phyloP scores from a whole-genome alignment of 2,797 vertebrate genomes.

The Kryptolebias ocellatus region DNA sequence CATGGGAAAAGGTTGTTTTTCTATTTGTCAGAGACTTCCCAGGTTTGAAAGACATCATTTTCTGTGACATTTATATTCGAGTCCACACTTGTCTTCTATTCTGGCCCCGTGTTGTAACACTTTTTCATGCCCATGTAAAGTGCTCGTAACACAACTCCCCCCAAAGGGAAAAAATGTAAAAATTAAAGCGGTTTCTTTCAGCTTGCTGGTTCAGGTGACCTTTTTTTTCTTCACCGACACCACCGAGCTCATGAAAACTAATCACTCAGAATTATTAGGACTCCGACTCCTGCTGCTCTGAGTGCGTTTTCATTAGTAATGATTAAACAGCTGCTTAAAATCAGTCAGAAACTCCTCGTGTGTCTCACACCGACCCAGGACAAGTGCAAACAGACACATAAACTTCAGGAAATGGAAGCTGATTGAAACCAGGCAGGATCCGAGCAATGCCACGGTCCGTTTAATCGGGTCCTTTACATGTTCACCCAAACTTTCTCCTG shows the following conservation, averaged over 20 bases:
- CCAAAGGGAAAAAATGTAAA: background rate
- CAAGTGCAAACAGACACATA: conserved; percentile 1
- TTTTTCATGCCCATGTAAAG: too few species aligned
- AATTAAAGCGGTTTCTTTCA: conserved; percentile 9
- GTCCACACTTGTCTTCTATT: too few species aligned
- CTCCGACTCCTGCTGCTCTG: conserved; percentile 13
- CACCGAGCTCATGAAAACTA: conserved; percentile 37
- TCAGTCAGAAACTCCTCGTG: conserved; percentile 35
- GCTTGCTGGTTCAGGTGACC: conserved; percentile 17
- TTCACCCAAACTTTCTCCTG: conserved; percentile 3
- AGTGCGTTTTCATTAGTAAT: conserved; percentile 22
- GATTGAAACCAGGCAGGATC: conserved; percentile 7
- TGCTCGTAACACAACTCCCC: too few species aligned
- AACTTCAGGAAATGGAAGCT: conserved; percentile 8
- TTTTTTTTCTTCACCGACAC: conserved; percentile 2
- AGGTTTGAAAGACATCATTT: too few species aligned
- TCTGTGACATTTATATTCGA: too few species aligned
- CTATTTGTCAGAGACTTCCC: too few species aligned
- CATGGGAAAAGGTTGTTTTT: too few species aligned
- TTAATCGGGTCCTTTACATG: conserved; percentile 29
- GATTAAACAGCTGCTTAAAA: conserved; percentile 39
- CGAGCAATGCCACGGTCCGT: conserved; percentile 8
- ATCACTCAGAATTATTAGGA: conserved; percentile 52
- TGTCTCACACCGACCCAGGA: background rate
- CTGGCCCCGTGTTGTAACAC: too few species aligned